Conservation (phyloP, 1,140 invertebrate species). For the Varroa destructor region DNA sequence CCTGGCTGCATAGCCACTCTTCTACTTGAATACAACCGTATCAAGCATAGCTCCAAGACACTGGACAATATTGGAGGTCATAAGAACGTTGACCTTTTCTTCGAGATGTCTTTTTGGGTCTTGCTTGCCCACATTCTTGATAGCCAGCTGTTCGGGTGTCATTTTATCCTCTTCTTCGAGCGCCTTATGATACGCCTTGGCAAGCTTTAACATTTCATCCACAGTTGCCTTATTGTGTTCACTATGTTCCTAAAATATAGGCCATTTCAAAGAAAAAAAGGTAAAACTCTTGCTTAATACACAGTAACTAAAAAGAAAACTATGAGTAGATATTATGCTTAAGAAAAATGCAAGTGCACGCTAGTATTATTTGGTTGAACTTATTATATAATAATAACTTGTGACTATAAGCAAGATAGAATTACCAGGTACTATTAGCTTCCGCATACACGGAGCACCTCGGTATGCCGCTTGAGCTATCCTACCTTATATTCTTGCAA, state of each 20-base stretch:
- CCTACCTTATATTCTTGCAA: constrained; percentile 69
- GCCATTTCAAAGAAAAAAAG: neutral
- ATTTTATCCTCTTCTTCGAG: constrained; percentile 99
- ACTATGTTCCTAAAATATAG: constrained; percentile 56
- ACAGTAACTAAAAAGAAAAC: no score
- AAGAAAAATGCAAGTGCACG: no score
- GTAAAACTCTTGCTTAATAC: no score
- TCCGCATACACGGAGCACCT: no score
- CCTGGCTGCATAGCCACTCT: neutral
- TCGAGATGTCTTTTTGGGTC: constrained; percentile 99
- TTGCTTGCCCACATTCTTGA: constrained; percentile 99
- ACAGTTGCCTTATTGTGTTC: constrained; percentile 71
- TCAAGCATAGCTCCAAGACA: constrained; percentile 96
- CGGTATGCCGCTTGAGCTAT: no score
- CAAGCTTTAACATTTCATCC: constrained; percentile 87
- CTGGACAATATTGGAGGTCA: constrained; percentile 97
- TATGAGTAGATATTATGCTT: no score
- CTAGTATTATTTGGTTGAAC: no score
- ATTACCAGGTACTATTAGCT: no score
- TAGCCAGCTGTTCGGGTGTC: constrained; percentile 97
- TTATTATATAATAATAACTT: no score
- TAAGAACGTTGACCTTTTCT: constrained; percentile 91
- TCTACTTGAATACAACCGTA: constrained; percentile 84
- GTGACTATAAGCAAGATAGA: no score
- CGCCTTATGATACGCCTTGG: constrained; percentile 97